A percentile compares a stretch with the other conserved stretches of the same genome.
phyloP scores from a whole-genome alignment of 2,888 invertebrate species.

The Biston stratarius region DNA sequence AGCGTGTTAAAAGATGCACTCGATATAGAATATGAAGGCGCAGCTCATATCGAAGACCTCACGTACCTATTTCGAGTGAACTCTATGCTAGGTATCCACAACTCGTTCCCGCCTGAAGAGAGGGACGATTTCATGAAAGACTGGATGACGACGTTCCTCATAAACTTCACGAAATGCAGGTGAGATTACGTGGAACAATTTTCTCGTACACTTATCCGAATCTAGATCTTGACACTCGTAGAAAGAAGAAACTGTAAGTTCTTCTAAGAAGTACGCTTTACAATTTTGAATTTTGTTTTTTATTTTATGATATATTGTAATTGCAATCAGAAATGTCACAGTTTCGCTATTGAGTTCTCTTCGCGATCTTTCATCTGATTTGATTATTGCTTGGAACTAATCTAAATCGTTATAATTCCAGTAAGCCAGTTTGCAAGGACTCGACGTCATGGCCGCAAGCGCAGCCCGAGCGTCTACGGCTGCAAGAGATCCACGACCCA shows the following conservation, averaged over 20 bases:
- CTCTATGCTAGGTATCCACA: slow-evolving; percentile 51
- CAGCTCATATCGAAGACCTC: slow-evolving; percentile 87
- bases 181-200: slow-evolving; percentile 45
- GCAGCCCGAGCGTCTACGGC: slow-evolving; percentile 43
- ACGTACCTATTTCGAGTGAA: slow-evolving; percentile 82
- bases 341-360: no score
- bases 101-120: slow-evolving; percentile 43
- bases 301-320: not conserved
- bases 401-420: slow-evolving; percentile 48
- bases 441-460: slow-evolving; percentile 58
- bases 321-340: no score
- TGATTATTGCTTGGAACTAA: not conserved
- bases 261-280: not conserved
- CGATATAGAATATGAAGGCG: slow-evolving; percentile 75
- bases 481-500: slow-evolving; percentile 57
- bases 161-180: slow-evolving; percentile 68
- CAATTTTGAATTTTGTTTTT: not conserved
- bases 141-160: slow-evolving; percentile 65
- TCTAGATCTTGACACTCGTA: no score
- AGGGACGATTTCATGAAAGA: slow-evolving; percentile 60
- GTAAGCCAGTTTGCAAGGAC: slow-evolving; percentile 60
- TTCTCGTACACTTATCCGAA: no score
- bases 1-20: slow-evolving; percentile 75
- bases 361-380: not conserved
- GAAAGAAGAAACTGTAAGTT: not conserved